A percentile compares a stretch with the other conserved stretches of the same genome.
phyloP scores from a whole-genome alignment of 2,797 vertebrate genomes.

The Myripristis jacobus region DNA sequence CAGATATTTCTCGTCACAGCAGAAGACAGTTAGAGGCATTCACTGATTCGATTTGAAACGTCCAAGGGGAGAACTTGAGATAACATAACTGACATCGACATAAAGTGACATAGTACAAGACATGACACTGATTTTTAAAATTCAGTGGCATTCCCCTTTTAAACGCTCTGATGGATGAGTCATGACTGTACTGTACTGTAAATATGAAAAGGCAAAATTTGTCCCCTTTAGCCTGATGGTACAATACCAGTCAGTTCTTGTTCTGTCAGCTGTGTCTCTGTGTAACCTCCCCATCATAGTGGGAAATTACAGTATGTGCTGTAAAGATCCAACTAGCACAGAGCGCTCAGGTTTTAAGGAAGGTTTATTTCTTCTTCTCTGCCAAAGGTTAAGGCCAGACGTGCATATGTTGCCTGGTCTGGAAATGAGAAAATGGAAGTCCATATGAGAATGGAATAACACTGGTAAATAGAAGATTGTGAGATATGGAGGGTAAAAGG shows the following conservation, averaged over 20 bases:
- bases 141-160: background rate
- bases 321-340: background rate
- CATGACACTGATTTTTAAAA: background rate
- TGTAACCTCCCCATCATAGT: background rate
- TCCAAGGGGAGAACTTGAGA: background rate
- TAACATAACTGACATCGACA: background rate
- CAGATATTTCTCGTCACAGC: slow-evolving; percentile 7
- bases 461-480: slow-evolving; percentile 22
- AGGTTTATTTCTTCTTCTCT: background rate
- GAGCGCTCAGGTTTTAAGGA: background rate
- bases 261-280: background rate
- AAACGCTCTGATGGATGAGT: too few relatives aligned
- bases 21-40: background rate
- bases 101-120: background rate
- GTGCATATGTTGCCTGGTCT: background rate
- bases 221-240: background rate
- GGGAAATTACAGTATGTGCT: background rate
- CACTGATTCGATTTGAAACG: slow-evolving; percentile 26
- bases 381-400: background rate
- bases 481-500: background rate
- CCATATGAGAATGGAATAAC: slow-evolving; percentile 15
- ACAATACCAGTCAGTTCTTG: background rate
- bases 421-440: slow-evolving; percentile 14
- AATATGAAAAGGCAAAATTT: too few relatives aligned
- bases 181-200: too few relatives aligned